Percentiles rank a stretch among this genome's conserved stretches.
phyloP scores from a whole-genome alignment of 2,797 vertebrate species.

The Cuniculus paca region DNA sequence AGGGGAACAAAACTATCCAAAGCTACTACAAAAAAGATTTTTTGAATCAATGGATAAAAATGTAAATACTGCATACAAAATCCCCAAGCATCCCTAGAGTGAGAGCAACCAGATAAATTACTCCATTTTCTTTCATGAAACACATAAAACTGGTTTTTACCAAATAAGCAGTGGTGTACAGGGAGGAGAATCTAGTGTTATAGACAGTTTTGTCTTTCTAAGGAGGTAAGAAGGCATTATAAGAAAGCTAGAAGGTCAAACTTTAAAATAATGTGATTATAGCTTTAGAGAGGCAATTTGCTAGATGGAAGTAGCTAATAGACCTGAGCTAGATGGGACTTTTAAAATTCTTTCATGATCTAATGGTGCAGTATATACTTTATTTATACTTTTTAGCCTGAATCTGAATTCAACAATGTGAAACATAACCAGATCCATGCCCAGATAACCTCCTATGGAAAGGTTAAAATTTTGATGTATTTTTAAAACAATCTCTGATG shows the following conservation, averaged over 20 bases:
- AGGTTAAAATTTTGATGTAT: constrained; percentile 8
- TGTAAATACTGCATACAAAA: constrained; percentile 2
- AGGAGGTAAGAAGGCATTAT: not conserved
- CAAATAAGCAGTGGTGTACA: not conserved
- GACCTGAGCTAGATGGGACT: not conserved
- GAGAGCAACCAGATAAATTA: not conserved
- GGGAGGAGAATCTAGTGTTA: not conserved
- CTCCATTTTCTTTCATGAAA: constrained; percentile 33
- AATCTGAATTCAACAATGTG: constrained; percentile 60
- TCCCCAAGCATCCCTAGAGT: not conserved
- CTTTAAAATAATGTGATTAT: constrained; percentile 14
- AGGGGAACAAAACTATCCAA: not conserved
- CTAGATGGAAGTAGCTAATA: not conserved
- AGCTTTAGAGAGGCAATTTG: not conserved
- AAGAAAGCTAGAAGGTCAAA: not conserved
- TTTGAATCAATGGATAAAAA: constrained; percentile 2
- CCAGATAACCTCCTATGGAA: constrained; percentile 3
- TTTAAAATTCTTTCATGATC: constrained; percentile 38
- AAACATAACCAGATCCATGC: not conserved
- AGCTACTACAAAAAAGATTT: not conserved
- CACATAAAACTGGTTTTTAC: not conserved
- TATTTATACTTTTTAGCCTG: constrained; percentile 16
- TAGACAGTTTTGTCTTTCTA: not conserved
- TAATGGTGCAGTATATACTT: not conserved
- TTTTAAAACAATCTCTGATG: not conserved